Conservation (phyloP, 2,888 invertebrate species). For the Phorcus lineatus region DNA sequence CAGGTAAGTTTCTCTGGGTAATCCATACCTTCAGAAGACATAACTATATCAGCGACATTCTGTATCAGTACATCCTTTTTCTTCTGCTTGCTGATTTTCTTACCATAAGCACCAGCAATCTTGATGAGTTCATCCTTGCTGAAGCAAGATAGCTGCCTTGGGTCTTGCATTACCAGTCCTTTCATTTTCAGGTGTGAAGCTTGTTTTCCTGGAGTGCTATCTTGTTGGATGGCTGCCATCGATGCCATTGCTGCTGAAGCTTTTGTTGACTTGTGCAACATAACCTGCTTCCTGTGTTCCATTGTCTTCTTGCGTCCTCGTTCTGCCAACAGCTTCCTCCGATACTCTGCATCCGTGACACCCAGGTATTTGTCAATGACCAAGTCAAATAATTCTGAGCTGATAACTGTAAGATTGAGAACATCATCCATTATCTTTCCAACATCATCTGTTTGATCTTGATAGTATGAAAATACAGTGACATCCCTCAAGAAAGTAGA, state of each 20-base stretch:
- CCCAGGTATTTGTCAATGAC: background rate
- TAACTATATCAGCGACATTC: background rate
- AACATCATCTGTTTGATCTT: background rate
- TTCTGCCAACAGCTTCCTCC: background rate
- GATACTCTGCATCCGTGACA: background rate
- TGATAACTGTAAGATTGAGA: background rate
- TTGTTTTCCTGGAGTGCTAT: background rate
- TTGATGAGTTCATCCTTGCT: background rate
- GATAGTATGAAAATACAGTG: too few relatives aligned
- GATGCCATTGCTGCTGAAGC: background rate
- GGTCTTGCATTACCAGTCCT: background rate
- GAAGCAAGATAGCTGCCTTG: background rate
- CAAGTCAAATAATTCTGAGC: background rate
- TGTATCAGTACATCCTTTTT: background rate
- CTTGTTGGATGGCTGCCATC: background rate
- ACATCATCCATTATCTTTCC: background rate
- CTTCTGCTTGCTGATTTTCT: background rate
- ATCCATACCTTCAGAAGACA: background rate
- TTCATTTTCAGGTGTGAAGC: background rate
- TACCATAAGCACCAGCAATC: background rate
- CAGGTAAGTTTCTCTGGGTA: background rate
- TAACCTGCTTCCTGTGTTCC: background rate
- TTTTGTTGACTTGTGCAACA: background rate
- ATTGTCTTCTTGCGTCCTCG: background rate
- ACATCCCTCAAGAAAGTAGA: background rate